Evolutionary conservation across 2,113 vertebrate species (phyloP).

Genomic region (Sinocyclocheilus anophthalmus): DNA sequence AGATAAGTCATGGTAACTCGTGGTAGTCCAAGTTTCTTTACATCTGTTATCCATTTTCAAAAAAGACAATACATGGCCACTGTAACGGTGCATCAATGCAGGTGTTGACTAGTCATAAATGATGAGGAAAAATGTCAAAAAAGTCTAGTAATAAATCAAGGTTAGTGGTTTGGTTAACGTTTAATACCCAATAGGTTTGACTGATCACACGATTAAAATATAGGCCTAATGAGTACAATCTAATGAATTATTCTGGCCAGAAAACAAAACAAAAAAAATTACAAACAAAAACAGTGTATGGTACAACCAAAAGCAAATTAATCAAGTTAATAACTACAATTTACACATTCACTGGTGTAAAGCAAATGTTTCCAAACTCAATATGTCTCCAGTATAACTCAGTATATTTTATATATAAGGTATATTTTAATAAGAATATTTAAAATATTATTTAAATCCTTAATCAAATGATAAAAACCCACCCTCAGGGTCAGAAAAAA

Average conservation of each 20-base stretch:
- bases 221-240: neutral
- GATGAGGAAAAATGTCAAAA: neutral
- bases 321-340: neutral
- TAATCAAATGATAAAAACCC: neutral
- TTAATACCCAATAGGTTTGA: neutral
- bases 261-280: neutral
- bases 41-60: neutral
- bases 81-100: neutral
- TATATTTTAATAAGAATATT: no score
- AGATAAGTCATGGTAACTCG: neutral
- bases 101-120: neutral
- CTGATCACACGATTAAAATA: neutral
- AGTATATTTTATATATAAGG: neutral
- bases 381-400: neutral
- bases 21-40: neutral
- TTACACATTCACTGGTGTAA: neutral
- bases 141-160: neutral
- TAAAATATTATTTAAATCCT: no score
- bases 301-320: neutral
- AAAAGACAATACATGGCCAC: neutral
- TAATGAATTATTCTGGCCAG: neutral
- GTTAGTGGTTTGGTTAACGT: neutral
- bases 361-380: neutral
- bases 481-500: neutral
- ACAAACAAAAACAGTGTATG: neutral